A percentile compares a stretch with the other conserved stretches of the same genome.
Evolutionary conservation across 2,113 vertebrate species (phyloP).

Genomic region (Paralichthys olivaceus): DNA sequence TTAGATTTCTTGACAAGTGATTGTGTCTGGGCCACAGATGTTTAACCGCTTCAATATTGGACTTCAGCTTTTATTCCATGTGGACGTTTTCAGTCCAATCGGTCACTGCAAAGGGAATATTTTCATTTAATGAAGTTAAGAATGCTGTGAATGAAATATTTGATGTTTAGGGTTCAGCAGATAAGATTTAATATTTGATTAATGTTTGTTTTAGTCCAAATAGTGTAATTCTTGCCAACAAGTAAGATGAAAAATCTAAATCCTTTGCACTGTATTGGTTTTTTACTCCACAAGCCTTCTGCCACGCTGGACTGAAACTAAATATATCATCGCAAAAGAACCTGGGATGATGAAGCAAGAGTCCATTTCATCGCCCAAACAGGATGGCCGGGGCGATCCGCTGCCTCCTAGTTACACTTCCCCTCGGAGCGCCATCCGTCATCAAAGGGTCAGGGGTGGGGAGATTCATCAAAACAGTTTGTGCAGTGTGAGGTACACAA

Average conservation of each 20-base stretch:
- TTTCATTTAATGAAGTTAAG: background rate
- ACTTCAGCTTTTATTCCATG: conserved; percentile 14
- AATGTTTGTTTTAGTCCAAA: background rate
- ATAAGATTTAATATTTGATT: background rate
- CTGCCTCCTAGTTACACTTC: conserved; percentile 85
- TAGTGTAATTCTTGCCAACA: background rate
- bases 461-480: conserved; percentile 97
- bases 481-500: conserved; percentile 89
- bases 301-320: conserved; percentile 29
- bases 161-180: background rate
- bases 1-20: conserved; percentile 61
- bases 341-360: conserved; percentile 54
- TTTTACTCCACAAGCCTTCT: conserved; percentile 4
- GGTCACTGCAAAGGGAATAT: background rate
- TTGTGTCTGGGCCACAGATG: conserved; percentile 65
- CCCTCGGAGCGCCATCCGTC: conserved; percentile 86
- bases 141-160: background rate
- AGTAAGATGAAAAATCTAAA: background rate
- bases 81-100: conserved; percentile 9
- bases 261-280: background rate
- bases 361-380: conserved; percentile 66
- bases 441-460: conserved; percentile 84
- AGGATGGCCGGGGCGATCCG: conserved; percentile 61
- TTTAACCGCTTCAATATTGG: conserved; percentile 40
- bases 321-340: conserved; percentile 42